phyloP scores from a whole-genome alignment of 2,888 invertebrate species.

The Drosophila neonasuta region DNA sequence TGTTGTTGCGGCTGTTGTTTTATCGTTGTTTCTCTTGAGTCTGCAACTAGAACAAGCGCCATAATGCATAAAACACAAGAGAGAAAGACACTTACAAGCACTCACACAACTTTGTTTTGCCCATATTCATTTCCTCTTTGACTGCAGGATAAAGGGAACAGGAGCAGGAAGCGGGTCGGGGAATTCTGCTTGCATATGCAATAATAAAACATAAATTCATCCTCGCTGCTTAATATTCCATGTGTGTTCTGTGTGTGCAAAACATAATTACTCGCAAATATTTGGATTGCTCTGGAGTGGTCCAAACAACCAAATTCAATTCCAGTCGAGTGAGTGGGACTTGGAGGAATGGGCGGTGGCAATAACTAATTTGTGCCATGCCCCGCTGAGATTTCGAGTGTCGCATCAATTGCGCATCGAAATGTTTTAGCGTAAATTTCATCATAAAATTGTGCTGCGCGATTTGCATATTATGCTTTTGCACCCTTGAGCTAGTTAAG shows the following conservation, averaged over 20 bases:
- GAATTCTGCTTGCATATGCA: slow-evolving; percentile 45
- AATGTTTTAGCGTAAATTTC: slow-evolving; percentile 66
- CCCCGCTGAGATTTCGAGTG: slow-evolving; percentile 61
- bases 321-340: neutral
- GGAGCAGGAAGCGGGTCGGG: slow-evolving; percentile 3
- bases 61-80: slow-evolving; percentile 49
- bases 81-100: slow-evolving; percentile 3
- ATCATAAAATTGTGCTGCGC: slow-evolving; percentile 19
- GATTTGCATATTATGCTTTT: slow-evolving; percentile 56
- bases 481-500: slow-evolving; percentile 45
- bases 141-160: neutral
- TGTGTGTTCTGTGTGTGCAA: slow-evolving; percentile 33
- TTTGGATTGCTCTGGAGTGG: slow-evolving; percentile 46
- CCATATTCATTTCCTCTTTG: slow-evolving; percentile 28
- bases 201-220: slow-evolving; percentile 22
- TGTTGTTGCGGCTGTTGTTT: slow-evolving; percentile 34
- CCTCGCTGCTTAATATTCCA: neutral
- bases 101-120: slow-evolving; percentile 26
- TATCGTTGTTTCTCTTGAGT: slow-evolving; percentile 34
- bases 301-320: slow-evolving; percentile 11
- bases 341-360: slow-evolving; percentile 22
- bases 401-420: slow-evolving; percentile 75
- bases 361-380: slow-evolving; percentile 65
- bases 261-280: slow-evolving; percentile 70
- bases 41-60: slow-evolving; percentile 57